phyloP scores from a whole-genome alignment of 1,140 invertebrate species.

The Pectinophora gossypiella region DNA sequence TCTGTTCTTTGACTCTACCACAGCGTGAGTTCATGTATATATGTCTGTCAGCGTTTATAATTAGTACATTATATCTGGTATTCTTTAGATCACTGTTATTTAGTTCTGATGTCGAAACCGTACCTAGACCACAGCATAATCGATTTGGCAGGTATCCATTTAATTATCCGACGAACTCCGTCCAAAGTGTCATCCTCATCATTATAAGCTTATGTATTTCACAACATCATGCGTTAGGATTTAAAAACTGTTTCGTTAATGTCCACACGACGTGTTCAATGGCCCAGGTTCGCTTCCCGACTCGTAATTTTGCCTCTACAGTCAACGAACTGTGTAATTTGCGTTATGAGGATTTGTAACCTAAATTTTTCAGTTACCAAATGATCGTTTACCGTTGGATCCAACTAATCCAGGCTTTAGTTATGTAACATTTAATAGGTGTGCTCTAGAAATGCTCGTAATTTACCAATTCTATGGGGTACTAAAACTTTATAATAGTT shows the following conservation, averaged over 20 bases:
- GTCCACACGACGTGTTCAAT: slow-evolving; percentile 30
- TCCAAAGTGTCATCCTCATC: too few species aligned
- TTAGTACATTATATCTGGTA: too few species aligned
- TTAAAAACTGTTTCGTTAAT: not conserved
- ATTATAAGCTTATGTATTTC: not conserved
- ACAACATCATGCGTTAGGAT: not conserved
- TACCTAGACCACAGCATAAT: too few species aligned
- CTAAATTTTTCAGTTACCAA: slow-evolving; percentile 29
- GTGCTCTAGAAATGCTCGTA: not conserved
- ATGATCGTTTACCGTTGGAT: not conserved
- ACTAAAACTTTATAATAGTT: not conserved
- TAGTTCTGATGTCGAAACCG: too few species aligned
- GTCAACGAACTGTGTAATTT: slow-evolving; percentile 20
- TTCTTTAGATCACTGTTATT: too few species aligned
- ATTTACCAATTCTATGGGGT: not conserved
- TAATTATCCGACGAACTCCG: not conserved
- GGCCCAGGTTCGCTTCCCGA: slow-evolving; percentile 43
- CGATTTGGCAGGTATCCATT: not conserved
- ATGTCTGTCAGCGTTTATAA: too few species aligned
- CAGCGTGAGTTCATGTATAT: too few species aligned
- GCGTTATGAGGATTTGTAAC: slow-evolving; percentile 40
- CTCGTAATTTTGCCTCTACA: slow-evolving; percentile 45
- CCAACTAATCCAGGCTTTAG: not conserved
- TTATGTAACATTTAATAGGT: not conserved
- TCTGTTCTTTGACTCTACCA: too few species aligned